Evolutionary conservation across 2,113 vertebrate genomes (phyloP).

Genomic region (Pseudorasbora parva): DNA sequence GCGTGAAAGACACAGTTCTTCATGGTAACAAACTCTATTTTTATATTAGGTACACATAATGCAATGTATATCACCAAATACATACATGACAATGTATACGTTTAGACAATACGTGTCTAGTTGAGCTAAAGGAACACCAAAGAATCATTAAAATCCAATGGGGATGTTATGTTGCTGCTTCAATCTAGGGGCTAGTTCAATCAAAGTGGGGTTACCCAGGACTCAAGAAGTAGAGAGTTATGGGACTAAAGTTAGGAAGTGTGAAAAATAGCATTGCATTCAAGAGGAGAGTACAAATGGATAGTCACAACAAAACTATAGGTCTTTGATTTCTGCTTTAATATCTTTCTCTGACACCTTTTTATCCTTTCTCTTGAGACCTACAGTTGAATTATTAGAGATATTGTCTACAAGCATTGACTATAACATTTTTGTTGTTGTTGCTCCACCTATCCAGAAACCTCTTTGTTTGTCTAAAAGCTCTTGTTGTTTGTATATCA

Average conservation of each 20-base stretch:
- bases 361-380: background rate
- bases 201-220: conserved; percentile 1
- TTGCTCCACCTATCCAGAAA: background rate
- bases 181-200: background rate
- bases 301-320: background rate
- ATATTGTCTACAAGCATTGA: background rate
- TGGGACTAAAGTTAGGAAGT: background rate
- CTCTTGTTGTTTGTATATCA: conserved; percentile 8
- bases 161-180: background rate
- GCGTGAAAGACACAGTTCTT: background rate
- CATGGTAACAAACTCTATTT: background rate
- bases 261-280: background rate
- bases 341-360: background rate
- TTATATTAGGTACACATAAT: background rate
- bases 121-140: background rate
- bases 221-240: background rate
- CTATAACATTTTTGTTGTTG: background rate
- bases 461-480: conserved; percentile 10
- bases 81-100: background rate
- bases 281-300: background rate
- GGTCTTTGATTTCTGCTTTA: background rate
- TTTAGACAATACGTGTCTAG: background rate
- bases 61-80: background rate
- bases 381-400: background rate
- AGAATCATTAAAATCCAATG: background rate